Percentiles rank a stretch among this genome's conserved stretches.
Evolutionary conservation across 2,113 vertebrate genomes (phyloP).

Genomic region (Pterophyllum scalare): DNA sequence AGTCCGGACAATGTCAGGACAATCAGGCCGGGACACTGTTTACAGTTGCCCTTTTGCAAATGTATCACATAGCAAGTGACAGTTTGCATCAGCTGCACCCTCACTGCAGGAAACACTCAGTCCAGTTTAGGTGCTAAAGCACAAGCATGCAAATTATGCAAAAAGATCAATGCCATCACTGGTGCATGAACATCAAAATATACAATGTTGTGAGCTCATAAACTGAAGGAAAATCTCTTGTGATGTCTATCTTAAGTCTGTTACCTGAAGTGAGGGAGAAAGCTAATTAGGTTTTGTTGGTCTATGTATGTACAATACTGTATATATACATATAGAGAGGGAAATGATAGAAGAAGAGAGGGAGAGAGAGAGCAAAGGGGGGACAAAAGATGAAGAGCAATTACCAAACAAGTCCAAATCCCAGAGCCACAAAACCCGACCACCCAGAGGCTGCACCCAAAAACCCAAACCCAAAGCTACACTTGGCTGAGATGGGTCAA

Average conservation of each 20-base stretch:
- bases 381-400: slow-evolving; percentile 66
- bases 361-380: slow-evolving; percentile 41
- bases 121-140: neutral
- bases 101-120: neutral
- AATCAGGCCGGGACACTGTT: neutral
- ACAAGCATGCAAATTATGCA: neutral
- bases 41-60: neutral
- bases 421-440: slow-evolving; percentile 52
- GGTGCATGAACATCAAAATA: slow-evolving; percentile 7
- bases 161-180: neutral
- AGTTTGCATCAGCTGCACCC: neutral
- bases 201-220: slow-evolving; percentile 12
- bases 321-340: too few species aligned
- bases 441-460: slow-evolving; percentile 65
- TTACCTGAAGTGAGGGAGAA: slow-evolving; percentile 20
- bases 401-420: slow-evolving; percentile 76
- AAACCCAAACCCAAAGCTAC: slow-evolving; percentile 34
- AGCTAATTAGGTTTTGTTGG: slow-evolving; percentile 39
- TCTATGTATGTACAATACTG: too few species aligned
- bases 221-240: slow-evolving; percentile 9
- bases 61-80: neutral
- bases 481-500: slow-evolving; percentile 41
- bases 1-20: neutral
- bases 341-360: slow-evolving; percentile 20
- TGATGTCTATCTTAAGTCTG: slow-evolving; percentile 34